Percentiles rank a stretch among this genome's conserved stretches.
phyloP scores from a whole-genome alignment of 2,797 vertebrate species.

The Coendou prehensilis region DNA sequence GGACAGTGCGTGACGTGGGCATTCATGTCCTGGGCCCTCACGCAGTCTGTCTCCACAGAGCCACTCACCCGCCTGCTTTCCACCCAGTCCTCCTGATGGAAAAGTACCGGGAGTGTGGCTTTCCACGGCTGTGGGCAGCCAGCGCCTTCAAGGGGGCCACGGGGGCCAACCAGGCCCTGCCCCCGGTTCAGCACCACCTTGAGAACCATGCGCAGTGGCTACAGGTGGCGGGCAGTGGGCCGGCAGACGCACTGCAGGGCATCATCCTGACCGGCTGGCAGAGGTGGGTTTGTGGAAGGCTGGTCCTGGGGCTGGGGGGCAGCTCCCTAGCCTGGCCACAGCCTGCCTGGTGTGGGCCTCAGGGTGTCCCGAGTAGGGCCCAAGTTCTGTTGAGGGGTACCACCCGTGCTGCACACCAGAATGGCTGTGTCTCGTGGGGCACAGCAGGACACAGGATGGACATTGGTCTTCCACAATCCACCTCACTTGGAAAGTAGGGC shows the following conservation, averaged over 20 bases:
- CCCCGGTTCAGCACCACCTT: slow-evolving; percentile 94
- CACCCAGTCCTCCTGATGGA: slow-evolving; percentile 92
- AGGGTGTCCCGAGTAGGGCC: not conserved
- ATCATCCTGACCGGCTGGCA: slow-evolving; percentile 98
- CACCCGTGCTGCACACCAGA: not conserved
- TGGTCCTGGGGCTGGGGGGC: rapidly evolving
- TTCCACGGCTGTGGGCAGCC: slow-evolving; percentile 95
- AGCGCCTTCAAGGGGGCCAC: slow-evolving; percentile 98
- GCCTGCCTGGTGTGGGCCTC: not conserved
- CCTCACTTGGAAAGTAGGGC: not conserved
- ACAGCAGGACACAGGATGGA: not conserved
- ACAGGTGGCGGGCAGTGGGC: slow-evolving; percentile 89
- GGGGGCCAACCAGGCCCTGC: slow-evolving; percentile 91
- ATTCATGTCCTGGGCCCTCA: rapidly evolving
- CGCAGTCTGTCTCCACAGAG: rapidly evolving
- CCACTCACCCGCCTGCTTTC: not conserved
- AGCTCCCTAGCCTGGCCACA: not conserved
- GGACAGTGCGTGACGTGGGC: rapidly evolving
- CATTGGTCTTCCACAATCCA: not conserved
- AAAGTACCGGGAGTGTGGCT: slow-evolving; percentile 92
- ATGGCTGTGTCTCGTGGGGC: not conserved
- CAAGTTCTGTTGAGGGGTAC: not conserved
- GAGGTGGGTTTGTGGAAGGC: slow-evolving; percentile 89
- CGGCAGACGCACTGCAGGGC: slow-evolving; percentile 89
- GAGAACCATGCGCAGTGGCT: slow-evolving; percentile 96